phyloP scores from a whole-genome alignment of 1,140 invertebrate genomes.

The Choristoneura fumiferana region DNA sequence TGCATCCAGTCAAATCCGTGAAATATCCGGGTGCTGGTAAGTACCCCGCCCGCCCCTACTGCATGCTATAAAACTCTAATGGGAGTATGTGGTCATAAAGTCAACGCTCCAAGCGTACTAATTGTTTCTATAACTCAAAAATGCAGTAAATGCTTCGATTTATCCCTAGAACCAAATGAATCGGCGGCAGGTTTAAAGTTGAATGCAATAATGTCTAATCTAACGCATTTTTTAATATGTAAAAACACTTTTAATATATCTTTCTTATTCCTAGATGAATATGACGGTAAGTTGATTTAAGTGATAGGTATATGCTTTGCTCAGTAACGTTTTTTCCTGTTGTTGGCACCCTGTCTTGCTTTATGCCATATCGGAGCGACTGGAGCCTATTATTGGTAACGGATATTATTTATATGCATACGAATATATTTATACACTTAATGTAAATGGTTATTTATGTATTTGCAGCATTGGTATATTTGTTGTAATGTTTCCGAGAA shows the following conservation, averaged over 20 bases:
- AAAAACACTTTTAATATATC: background rate
- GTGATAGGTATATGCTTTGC: constrained; percentile 28
- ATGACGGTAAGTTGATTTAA: constrained; percentile 35
- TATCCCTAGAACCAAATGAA: constrained; percentile 47
- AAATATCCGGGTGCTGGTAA: constrained; percentile 84
- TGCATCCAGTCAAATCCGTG: constrained; percentile 93
- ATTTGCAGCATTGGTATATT: constrained; percentile 7
- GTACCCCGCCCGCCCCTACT: constrained; percentile 43
- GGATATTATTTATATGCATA: background rate
- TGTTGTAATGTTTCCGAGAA: background rate
- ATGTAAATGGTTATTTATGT: no score
- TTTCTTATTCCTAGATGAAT: constrained; percentile 10
- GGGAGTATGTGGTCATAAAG: constrained; percentile 78
- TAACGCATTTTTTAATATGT: background rate
- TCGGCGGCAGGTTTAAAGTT: constrained; percentile 18
- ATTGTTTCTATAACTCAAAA: constrained; percentile 37
- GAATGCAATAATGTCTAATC: no score
- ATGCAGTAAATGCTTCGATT: constrained; percentile 27
- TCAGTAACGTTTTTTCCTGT: constrained; percentile 24
- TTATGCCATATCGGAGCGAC: constrained; percentile 18
- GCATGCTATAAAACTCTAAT: constrained; percentile 61
- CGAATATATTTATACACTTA: constrained; percentile 3
- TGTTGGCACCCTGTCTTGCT: constrained; percentile 49
- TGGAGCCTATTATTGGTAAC: constrained; percentile 2
- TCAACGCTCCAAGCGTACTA: constrained; percentile 66